Base-by-base conservation (phyloP, 2,113 vertebrate genomes). In the Tetrao urogallus region DNA sequence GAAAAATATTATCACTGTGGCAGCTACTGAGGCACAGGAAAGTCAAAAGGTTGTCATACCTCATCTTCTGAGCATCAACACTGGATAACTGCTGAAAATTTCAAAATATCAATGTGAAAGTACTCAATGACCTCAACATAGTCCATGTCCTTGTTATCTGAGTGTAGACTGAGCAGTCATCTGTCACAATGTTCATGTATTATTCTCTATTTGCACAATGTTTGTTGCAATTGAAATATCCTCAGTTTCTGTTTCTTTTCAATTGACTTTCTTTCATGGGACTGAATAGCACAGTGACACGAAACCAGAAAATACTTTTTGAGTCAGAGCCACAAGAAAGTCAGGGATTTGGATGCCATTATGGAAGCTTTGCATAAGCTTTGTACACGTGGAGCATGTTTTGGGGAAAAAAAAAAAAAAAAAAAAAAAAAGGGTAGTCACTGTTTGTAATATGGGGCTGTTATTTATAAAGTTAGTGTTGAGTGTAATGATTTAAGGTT, bases 131-230 rank as follows among this genome's bases (percentile, higher is more conserved):
- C 8, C 77, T 86, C 21, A 40, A 15, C 27, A 48, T 16, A n/a
- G 1, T 11, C 8, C 43, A 52, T n/a, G 16, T 71, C 28, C 8
- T 65, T 45, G n/a, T 7, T 60, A 16, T 18, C 6, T 74, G 19
- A 45, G 5, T n/a, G 54, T 19, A 78, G 6, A 54, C 8, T 21
- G 7, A 58, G 36, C 36, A 52, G 30, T 27, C 18, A 54, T 8
- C 2, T 18, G 47, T 18, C 30, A 48, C 50, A 40, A 3, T n/a
- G 10, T 8, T 58, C 3, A 0, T 19, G 19, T 56, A n/a, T 15
- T 67, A 60, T 8, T 71, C 42, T 88, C 38, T 38, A 24, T 43
- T 89, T 4, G 63, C 21, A 60, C 30, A 78, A 16, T 27, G 83
- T 56, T 81, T 72, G 14, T 24, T 78, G 6, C 11, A 43, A 24